A percentile compares a stretch with the other conserved stretches of the same genome.
These are phyloP conservation scores for Morelia viridis DNA, from an alignment of 2,797 vertebrate genomes.

Conservation along the genomic window DNA sequence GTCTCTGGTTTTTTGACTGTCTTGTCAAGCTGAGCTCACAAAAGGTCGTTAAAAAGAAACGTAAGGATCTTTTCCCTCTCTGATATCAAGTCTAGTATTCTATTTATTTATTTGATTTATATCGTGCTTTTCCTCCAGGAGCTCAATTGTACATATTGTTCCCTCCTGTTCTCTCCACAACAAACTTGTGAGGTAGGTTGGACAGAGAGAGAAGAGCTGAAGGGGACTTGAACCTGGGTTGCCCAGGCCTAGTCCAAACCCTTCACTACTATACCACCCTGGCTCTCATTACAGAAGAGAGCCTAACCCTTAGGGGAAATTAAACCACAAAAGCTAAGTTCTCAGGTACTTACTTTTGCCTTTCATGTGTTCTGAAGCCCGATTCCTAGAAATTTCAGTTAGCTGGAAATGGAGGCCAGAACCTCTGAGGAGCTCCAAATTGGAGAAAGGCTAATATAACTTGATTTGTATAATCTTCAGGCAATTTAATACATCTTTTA, in stretches of 20 bases:
- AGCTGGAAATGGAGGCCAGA: background rate
- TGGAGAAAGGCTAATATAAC: background rate
- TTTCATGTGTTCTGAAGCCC: background rate
- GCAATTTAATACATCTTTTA: background rate
- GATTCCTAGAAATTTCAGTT: background rate
- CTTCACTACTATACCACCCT: background rate
- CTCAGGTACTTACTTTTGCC: background rate
- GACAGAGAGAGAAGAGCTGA: background rate
- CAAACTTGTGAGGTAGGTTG: background rate
- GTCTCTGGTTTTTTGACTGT: constrained; percentile 85
- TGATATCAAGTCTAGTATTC: background rate
- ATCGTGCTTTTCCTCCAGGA: background rate
- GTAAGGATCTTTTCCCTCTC: constrained; percentile 73
- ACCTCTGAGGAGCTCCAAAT: background rate
- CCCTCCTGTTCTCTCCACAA: background rate
- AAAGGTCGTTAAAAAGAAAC: constrained; percentile 77
- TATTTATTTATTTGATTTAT: background rate
- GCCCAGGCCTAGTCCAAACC: background rate
- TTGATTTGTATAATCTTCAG: background rate
- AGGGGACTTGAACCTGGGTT: background rate
- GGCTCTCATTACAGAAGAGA: background rate
- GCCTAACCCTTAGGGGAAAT: background rate
- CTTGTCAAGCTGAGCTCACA: constrained; percentile 80
- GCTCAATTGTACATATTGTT: background rate
- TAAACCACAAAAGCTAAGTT: background rate